Evolutionary conservation across 2,113 vertebrate genomes (phyloP).

Genomic region (Aptenodytes patagonicus): DNA sequence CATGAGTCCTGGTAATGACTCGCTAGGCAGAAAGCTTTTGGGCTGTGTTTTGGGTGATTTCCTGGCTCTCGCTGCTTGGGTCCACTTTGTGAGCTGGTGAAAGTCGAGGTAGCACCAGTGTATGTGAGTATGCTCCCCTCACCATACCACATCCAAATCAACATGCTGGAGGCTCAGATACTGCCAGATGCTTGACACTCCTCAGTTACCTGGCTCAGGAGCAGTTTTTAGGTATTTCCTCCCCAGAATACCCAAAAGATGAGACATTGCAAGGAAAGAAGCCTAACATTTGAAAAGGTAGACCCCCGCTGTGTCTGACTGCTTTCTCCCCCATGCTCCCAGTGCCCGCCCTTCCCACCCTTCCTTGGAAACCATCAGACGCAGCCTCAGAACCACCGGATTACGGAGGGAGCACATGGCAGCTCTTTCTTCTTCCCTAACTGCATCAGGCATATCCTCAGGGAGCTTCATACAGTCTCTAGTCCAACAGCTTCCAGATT

Average conservation of each 20-base stretch:
- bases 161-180: neutral
- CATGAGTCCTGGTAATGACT: neutral
- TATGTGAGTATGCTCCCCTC: neutral
- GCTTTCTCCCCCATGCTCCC: neutral
- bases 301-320: neutral
- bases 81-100: neutral
- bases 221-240: neutral
- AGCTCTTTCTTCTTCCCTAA: neutral
- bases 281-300: neutral
- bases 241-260: neutral
- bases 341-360: neutral
- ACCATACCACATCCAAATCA: neutral
- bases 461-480: neutral
- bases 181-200: neutral
- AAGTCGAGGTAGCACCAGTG: neutral
- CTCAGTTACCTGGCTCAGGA: neutral
- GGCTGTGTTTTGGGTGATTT: neutral
- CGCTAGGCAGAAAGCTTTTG: neutral
- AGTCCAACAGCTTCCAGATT: neutral
- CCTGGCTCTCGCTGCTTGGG: neutral
- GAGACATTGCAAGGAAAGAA: neutral
- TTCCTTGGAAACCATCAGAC: neutral
- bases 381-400: neutral
- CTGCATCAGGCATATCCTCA: neutral
- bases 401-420: fast-evolving